Base-by-base conservation (phyloP, 1,140 invertebrate species). In the Geopemphigus sp. region DNA sequence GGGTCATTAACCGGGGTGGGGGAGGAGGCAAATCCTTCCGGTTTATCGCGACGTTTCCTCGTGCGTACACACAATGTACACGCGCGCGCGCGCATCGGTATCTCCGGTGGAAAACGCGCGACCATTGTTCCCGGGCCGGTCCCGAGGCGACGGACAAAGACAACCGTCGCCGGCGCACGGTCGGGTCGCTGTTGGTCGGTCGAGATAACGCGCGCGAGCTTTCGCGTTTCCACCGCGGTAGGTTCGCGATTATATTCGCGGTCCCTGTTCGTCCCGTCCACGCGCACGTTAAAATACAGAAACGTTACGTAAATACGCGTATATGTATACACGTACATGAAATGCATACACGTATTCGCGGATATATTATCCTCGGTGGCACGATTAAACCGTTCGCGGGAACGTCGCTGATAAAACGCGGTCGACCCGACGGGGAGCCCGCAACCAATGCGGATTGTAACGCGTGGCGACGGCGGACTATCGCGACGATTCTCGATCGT, bases 181-280 rank as follows among this genome's bases (percentile, higher is more conserved):
- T 24, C n/a, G 22, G 56, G 56, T 57, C 4, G 22, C 22, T 24
- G 24, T 68, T 68, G 39, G 45, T 24, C 45, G 22, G n/a, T n/a
- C 45, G 66, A 68, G 66, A 68, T 68, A 68, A 47, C 66, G 45
- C 8, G 3, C 2, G 66, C 8, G 47, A 1, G 45, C 24, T 66
- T 66, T 32, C 29, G 47, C 8, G 22, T 50, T 66, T 66, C 63
- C 63, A 66, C 63, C 32, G 63, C 32, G 12, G n/a, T 66, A 66
- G 63, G 63, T 66, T 22, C 1, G 11, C 32, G 0, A 68, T 50
- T 68, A 68, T 50, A 50, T 68, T 68, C 47, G 66, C 14, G 22
- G 39, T 24, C 22, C 22, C n/a, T 22, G 10, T 68, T 39, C 64
- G 14, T 15, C 14, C 32, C n/a, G n/a, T n/a, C n/a, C n/a, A 57